These are phyloP conservation scores for Porites rus DNA, from an alignment of 92 coral and sea anemone species.

Conservation along the genomic window DNA sequence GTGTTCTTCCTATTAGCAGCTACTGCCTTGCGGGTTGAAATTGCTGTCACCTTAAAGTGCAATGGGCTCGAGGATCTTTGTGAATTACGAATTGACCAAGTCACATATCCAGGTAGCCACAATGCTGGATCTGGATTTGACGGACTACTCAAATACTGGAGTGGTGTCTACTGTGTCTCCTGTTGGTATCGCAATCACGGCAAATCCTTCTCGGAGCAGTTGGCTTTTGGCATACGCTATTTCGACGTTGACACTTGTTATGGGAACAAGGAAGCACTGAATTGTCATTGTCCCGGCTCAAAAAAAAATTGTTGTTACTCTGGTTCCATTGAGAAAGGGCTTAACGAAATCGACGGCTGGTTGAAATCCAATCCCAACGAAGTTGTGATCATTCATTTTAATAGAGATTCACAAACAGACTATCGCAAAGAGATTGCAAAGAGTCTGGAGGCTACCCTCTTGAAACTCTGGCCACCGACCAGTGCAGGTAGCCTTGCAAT, in stretches of 20 bases:
- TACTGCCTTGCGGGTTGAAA: not conserved
- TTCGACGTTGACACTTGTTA: conserved; percentile 52
- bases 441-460: conserved; percentile 23
- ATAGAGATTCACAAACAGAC: conserved; percentile 24
- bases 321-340: conserved; percentile 32
- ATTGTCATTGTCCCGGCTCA: too few species aligned
- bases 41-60: conserved; percentile 20
- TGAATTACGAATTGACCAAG: conserved; percentile 52
- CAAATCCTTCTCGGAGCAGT: conserved; percentile 47
- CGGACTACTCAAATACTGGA: conserved; percentile 34
- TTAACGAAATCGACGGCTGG: conserved; percentile 50
- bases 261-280: too few species aligned
- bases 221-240: conserved; percentile 58
- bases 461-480: conserved; percentile 37
- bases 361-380: conserved; percentile 60
- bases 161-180: conserved; percentile 30
- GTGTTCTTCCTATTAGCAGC: not conserved
- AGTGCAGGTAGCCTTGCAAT: conserved; percentile 30
- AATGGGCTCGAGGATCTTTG: conserved; percentile 51
- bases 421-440: conserved; percentile 20
- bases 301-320: not conserved
- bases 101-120: conserved; percentile 63
- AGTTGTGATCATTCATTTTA: conserved; percentile 43
- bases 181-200: conserved; percentile 63
- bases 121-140: conserved; percentile 58